Evolutionary conservation across 1,140 invertebrate genomes (phyloP).

Genomic region (Anadara kagoshimensis): DNA sequence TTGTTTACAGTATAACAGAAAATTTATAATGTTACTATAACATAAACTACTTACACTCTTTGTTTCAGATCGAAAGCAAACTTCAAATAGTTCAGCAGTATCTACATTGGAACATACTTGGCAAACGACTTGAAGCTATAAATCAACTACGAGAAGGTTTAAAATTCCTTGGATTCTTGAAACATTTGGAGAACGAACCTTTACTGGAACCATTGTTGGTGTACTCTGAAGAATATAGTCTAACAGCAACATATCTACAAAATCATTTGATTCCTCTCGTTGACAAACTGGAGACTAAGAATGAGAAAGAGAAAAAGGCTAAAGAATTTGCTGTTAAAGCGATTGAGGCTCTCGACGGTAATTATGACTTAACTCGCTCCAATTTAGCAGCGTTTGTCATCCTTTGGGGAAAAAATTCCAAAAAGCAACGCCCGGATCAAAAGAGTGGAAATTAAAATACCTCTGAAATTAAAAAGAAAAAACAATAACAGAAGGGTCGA

Average conservation of each 20-base stretch:
- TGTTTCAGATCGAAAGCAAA: conserved; percentile 19
- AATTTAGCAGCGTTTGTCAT: no score
- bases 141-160: conserved; percentile 26
- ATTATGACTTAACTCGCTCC: no score
- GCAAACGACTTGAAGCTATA: conserved; percentile 22
- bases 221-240: conserved; percentile 28
- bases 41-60: no score
- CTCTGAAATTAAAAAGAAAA: no score
- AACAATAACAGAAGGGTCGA: no score
- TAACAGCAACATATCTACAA: conserved; percentile 26
- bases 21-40: background rate
- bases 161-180: conserved; percentile 20
- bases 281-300: conserved; percentile 3
- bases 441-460: no score
- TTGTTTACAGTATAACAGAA: no score
- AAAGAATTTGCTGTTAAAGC: conserved; percentile 2
- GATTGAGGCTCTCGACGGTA: conserved; percentile 14
- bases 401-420: no score
- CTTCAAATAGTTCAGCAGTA: conserved; percentile 12
- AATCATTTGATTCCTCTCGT: conserved; percentile 6
- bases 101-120: conserved; percentile 23
- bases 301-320: conserved; percentile 3
- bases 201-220: conserved; percentile 31
- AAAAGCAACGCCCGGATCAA: no score
- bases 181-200: background rate